These are phyloP conservation scores for Boloria selene DNA, from an alignment of 2,888 invertebrate species.

Conservation along the genomic window DNA sequence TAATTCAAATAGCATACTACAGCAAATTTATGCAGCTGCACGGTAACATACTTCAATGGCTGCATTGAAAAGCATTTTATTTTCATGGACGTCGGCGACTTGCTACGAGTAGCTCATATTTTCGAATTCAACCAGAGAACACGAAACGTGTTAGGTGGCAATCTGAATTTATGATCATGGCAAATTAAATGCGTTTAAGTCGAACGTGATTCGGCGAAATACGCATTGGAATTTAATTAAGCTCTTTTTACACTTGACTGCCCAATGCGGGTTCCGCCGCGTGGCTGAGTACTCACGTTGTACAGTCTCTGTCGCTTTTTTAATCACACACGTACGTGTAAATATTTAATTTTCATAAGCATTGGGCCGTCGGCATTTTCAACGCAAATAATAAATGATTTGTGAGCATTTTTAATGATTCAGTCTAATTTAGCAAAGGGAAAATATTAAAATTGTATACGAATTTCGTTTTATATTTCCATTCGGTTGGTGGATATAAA, in stretches of 20 bases:
- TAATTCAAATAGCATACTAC: slow-evolving; percentile 77
- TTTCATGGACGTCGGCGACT: slow-evolving; percentile 67
- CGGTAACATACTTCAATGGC: slow-evolving; percentile 77
- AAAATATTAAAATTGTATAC: slow-evolving; percentile 14
- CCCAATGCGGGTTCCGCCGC: slow-evolving; percentile 44
- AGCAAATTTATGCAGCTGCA: slow-evolving; percentile 77
- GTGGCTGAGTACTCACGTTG: slow-evolving; percentile 43
- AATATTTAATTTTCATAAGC: slow-evolving; percentile 42
- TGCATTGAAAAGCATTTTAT: slow-evolving; percentile 79
- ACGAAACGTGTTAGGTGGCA: slow-evolving; percentile 69
- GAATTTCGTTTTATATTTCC: background rate
- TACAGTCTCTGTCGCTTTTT: slow-evolving; percentile 43
- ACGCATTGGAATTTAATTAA: slow-evolving; percentile 68
- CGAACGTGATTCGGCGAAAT: slow-evolving; percentile 60
- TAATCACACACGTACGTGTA: slow-evolving; percentile 39
- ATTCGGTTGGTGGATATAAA: no score
- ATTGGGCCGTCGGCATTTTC: slow-evolving; percentile 32
- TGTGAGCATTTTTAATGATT: slow-evolving; percentile 22
- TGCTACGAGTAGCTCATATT: slow-evolving; percentile 53
- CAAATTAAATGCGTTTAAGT: slow-evolving; percentile 71
- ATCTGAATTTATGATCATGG: slow-evolving; percentile 76
- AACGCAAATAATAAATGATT: slow-evolving; percentile 34
- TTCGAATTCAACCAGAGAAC: slow-evolving; percentile 66
- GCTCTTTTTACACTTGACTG: slow-evolving; percentile 60
- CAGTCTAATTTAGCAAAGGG: slow-evolving; percentile 17